Percentiles rank a stretch among this genome's conserved stretches.
phyloP scores from a whole-genome alignment of 2,888 invertebrate genomes.

The Onthophagus sagittarius region DNA sequence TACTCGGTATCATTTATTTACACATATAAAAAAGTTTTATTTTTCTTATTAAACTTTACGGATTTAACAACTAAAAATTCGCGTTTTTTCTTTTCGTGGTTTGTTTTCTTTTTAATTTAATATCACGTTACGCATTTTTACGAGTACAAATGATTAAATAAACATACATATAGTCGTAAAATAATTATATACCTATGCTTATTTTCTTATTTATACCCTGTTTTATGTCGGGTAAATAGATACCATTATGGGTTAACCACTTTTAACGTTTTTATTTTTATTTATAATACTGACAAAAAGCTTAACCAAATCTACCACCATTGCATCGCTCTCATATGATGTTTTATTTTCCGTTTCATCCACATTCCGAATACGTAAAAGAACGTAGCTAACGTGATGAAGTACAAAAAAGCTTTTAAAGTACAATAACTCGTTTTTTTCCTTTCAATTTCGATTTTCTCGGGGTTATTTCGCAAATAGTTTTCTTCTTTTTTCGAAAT shows the following conservation, averaged over 20 bases:
- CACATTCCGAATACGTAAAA: slow-evolving; percentile 46
- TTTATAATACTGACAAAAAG: slow-evolving; percentile 1
- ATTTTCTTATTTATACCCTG: slow-evolving; percentile 1
- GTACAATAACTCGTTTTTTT: slow-evolving; percentile 45
- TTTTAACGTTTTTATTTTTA: neutral
- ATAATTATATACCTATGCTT: neutral
- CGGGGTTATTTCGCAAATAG: neutral
- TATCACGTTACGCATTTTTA: neutral
- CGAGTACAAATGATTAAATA: neutral
- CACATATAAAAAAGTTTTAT: slow-evolving; percentile 3
- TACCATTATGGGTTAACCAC: neutral
- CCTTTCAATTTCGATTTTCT: slow-evolving; percentile 12
- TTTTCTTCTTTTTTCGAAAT: neutral
- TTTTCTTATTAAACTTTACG: slow-evolving; percentile 2
- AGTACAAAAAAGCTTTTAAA: slow-evolving; percentile 47
- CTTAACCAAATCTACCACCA: slow-evolving; percentile 40
- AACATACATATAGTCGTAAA: neutral
- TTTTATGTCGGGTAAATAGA: neutral
- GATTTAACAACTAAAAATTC: too few relatives aligned
- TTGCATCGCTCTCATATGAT: slow-evolving; percentile 47
- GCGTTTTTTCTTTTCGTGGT: neutral
- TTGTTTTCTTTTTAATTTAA: neutral
- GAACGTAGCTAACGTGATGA: slow-evolving; percentile 47
- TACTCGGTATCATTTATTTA: neutral
- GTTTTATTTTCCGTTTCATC: slow-evolving; percentile 46